Percentiles rank a stretch among this genome's conserved stretches.
Evolutionary conservation across 2,113 vertebrate species (phyloP).

Genomic region (Oreochromis aureus): DNA sequence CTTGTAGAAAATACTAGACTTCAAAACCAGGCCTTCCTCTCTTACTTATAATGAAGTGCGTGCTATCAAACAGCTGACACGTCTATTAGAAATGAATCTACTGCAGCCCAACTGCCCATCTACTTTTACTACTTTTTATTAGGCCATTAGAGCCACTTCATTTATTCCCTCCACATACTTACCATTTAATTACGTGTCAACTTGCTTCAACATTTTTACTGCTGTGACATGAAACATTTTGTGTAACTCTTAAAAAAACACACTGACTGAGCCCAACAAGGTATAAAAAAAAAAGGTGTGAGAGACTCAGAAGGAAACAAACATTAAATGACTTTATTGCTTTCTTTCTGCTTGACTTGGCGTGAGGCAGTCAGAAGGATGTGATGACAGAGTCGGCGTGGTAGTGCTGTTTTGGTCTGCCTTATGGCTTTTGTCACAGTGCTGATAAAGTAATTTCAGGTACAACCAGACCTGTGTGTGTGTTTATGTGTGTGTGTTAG

Average conservation of each 20-base stretch:
- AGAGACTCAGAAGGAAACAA: not conserved
- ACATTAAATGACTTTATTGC: not conserved
- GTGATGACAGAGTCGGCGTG: not conserved
- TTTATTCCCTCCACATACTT: constrained; percentile 33
- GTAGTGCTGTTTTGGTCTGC: not conserved
- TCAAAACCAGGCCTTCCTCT: not conserved
- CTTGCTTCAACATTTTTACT: constrained; percentile 29
- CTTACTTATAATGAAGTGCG: not conserved
- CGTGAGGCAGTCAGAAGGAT: constrained; percentile 1
- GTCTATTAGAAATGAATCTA: constrained; percentile 2
- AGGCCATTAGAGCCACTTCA: constrained; percentile 42
- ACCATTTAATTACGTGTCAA: constrained; percentile 51
- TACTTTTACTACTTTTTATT: constrained; percentile 53
- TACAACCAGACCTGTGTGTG: constrained; percentile 2
- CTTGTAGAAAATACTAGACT: not conserved
- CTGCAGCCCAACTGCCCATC: constrained; percentile 35
- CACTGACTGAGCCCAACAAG: not conserved
- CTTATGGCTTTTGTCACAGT: constrained; percentile 33
- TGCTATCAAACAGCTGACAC: constrained; percentile 11
- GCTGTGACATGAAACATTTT: constrained; percentile 9
- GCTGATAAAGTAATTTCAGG: constrained; percentile 47
- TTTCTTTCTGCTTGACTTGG: constrained; percentile 3
- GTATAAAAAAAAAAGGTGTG: not conserved
- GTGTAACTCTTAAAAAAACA: not conserved
- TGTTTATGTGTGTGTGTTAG: not conserved